Conservation (phyloP, 2,888 invertebrate species). For the Pecten maximus region DNA sequence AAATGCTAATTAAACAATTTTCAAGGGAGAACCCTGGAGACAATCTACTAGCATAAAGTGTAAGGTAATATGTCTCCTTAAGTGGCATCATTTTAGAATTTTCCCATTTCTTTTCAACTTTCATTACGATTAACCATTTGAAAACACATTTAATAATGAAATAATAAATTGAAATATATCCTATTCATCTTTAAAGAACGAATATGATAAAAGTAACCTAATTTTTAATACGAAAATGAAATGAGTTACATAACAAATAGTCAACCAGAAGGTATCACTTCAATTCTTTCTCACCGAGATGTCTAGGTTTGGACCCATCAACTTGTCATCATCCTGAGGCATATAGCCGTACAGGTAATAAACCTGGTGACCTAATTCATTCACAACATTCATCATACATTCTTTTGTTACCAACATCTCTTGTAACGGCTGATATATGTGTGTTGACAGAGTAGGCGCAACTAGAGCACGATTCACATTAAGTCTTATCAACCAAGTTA, state of each 20-base stretch:
- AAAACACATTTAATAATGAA: too few species aligned
- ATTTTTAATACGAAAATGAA: not conserved
- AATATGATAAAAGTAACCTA: not conserved
- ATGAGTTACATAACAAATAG: not conserved
- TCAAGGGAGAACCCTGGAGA: too few species aligned
- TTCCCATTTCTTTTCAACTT: too few species aligned
- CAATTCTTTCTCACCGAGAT: not conserved
- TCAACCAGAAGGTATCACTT: not conserved
- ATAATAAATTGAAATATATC: too few species aligned
- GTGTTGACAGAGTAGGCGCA: not conserved
- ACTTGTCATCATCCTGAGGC: not conserved
- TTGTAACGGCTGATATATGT: not conserved
- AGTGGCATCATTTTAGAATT: too few species aligned
- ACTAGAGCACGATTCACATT: not conserved
- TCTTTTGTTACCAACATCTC: not conserved
- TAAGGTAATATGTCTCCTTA: too few species aligned
- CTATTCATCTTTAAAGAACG: too few species aligned
- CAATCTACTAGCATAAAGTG: too few species aligned
- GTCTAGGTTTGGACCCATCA: not conserved
- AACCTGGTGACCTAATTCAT: not conserved
- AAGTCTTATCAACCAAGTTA: not conserved
- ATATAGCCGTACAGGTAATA: not conserved
- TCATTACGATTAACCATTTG: too few species aligned
- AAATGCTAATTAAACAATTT: too few species aligned
- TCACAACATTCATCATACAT: not conserved